phyloP scores from a whole-genome alignment of 2,888 invertebrate genomes.

The Cryptus armator region DNA sequence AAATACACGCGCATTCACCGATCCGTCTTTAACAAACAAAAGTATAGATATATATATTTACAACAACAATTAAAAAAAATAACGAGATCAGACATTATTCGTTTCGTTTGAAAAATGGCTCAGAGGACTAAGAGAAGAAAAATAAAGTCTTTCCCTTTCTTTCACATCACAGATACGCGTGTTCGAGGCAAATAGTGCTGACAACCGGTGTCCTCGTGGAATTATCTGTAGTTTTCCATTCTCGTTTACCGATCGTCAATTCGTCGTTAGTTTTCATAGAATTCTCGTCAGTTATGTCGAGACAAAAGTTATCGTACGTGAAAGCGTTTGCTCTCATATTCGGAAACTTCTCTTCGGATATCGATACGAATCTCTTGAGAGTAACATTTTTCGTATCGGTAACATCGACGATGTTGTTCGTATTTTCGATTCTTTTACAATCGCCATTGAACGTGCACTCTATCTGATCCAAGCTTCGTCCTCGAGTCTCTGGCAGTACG shows the following conservation, averaged over 20 bases:
- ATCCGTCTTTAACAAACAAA: slow-evolving; percentile 26
- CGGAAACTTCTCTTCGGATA: slow-evolving; percentile 76
- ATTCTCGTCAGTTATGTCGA: slow-evolving; percentile 74
- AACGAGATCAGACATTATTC: slow-evolving; percentile 48
- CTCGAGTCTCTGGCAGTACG: slow-evolving; percentile 90
- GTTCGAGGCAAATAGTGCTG: slow-evolving; percentile 71
- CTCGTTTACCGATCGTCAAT: slow-evolving; percentile 44
- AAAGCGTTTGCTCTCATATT: slow-evolving; percentile 73
- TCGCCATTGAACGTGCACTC: slow-evolving; percentile 87
- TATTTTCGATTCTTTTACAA: background rate
- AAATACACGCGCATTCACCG: slow-evolving; percentile 44
- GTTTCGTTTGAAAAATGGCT: slow-evolving; percentile 43
- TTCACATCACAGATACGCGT: slow-evolving; percentile 68
- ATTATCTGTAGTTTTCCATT: slow-evolving; percentile 45
- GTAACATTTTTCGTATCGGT: slow-evolving; percentile 72
- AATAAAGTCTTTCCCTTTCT: slow-evolving; percentile 6
- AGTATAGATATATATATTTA: slow-evolving; percentile 40
- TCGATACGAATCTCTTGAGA: slow-evolving; percentile 75
- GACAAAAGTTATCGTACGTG: slow-evolving; percentile 78
- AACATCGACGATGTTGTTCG: slow-evolving; percentile 31
- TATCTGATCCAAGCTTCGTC: slow-evolving; percentile 89
- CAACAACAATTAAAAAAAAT: slow-evolving; percentile 21
- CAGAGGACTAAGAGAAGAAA: slow-evolving; percentile 2
- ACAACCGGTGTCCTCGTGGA: slow-evolving; percentile 40
- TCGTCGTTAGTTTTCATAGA: slow-evolving; percentile 54